phyloP scores from a whole-genome alignment of 2,113 vertebrate species.

The Eurystomus gularis region DNA sequence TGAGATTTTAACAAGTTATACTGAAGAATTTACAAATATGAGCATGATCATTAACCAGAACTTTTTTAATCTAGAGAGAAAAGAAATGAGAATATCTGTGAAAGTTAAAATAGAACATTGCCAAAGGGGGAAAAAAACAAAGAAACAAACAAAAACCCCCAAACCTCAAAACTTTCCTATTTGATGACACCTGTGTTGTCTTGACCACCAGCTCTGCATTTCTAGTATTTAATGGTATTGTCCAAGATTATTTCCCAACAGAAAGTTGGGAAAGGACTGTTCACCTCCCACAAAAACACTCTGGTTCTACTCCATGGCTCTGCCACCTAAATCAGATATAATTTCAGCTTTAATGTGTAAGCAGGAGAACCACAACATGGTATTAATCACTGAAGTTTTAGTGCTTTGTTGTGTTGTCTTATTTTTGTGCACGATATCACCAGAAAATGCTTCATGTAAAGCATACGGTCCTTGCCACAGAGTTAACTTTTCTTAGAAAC shows the following conservation, averaged over 20 bases:
- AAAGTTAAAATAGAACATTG: background rate
- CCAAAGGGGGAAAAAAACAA: background rate
- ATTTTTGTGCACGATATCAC: background rate
- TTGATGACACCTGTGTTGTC: background rate
- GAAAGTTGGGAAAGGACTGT: background rate
- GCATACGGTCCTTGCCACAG: background rate
- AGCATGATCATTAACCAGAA: background rate
- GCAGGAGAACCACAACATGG: background rate
- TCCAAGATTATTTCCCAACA: background rate
- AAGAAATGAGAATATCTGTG: background rate
- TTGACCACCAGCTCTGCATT: background rate
- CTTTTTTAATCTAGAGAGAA: background rate
- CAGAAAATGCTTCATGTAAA: background rate
- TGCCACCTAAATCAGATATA: background rate
- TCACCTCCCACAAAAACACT: background rate
- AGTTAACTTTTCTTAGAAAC: background rate
- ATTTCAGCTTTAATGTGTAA: background rate
- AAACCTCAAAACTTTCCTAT: background rate
- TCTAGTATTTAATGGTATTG: background rate
- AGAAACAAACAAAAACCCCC: no score
- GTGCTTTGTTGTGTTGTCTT: background rate
- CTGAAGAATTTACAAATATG: background rate
- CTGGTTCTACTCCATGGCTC: background rate
- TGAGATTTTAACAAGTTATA: background rate
- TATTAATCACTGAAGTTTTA: accelerated